Base-by-base conservation (phyloP, 2,888 invertebrate species). In the Thysanoteuthis rhombus region DNA sequence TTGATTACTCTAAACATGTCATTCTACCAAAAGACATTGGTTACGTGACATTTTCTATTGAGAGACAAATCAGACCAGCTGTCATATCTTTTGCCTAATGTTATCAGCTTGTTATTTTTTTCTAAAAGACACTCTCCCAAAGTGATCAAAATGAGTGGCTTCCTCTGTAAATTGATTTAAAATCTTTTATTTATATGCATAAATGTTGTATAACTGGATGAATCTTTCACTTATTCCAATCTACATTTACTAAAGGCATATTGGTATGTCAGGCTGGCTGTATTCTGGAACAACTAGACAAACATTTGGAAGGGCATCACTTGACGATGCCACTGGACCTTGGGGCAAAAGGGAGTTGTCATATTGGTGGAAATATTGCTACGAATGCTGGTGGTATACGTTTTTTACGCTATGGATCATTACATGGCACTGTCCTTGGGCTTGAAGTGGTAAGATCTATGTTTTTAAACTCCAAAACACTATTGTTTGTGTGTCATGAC, bases 301-400 rank as follows among this genome's bases (percentile, higher is more conserved):
- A 98, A 93, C 97, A 98, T 96, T 97, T 99, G 6, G 97, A 97
- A 8, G 98, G 98, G 19, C 97, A 97, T 93, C 98, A 98, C n/a
- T 97, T 99, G 89, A 98, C 99, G 97, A 98, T 99, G 98, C 99
- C 99, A 0, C 97, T 99, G 94, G 99, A 99, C 97, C 97, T 99
- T 94, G 99, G 99, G 0, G 99, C 99, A 0, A 99, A 99, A 97
- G 99, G 99, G 47, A 98, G 98, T 94, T 99, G 99, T 96, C 98
- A 99, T 93, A 98, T 99, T 95, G 99, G 99, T 38, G 99, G 99
- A 38, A 99, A 99, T 97, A 98, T 99, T 45, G 98, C 99, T 89
- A 99, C 99, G 32, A 99, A 99, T 97, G 99, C 99, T 0, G 99
- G 99, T 0, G 99, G 99, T 0, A 97, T 99, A 40, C 97, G 99